Base-by-base conservation (phyloP, 2,797 vertebrate species). In the Enteromius anoplus region DNA sequence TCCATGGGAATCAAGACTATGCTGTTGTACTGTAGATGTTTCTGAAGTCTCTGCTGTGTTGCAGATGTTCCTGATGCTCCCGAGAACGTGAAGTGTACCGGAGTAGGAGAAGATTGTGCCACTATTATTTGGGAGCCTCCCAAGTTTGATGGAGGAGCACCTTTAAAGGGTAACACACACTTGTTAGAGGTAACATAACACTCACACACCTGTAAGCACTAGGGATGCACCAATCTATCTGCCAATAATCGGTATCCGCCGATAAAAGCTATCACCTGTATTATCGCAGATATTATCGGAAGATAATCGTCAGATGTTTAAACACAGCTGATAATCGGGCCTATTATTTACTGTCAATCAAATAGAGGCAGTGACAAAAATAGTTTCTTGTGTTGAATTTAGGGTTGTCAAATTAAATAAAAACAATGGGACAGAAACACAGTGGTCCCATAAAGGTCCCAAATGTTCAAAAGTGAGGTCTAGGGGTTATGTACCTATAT, bases 1-100 rank as follows among this genome's bases (percentile, higher is more conserved):
- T 73, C 19, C 19, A 32, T 37, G 19, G 5, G 3, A 37, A 37
- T 37, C 32, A 8, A 75, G n/a, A 21, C 21, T 32, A 37, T 23
- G 49, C 19, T 1, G 3, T 32, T 40, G 32, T 58, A 10, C 40
- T 42, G 37, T 40, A 55, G 49, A 23, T 55, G 49, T 75, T 78
- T 3, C 6, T 72, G 19, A 64, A 71, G 21, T 66, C 23, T 60
- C 55, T 82, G 17, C 8, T 47, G 42, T 53, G 14, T 68, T 83
- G 5, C 42, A 98, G 97, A 98, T 80, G 94, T 98, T 64, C 97
- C 97, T 2, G 96, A 98, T 53, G 93, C 96, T 55, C 97, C 97
- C 0, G 94, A 96, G 91, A 81, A 94, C 0, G 94, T 97, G 72
- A 95, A 93, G 64, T 95, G 97, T 84, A 92, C 87, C 0, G 83